These are phyloP conservation scores for Mesorhabditis spiculigera DNA, from an alignment of 2,888 invertebrate genomes.

Conservation along the genomic window DNA sequence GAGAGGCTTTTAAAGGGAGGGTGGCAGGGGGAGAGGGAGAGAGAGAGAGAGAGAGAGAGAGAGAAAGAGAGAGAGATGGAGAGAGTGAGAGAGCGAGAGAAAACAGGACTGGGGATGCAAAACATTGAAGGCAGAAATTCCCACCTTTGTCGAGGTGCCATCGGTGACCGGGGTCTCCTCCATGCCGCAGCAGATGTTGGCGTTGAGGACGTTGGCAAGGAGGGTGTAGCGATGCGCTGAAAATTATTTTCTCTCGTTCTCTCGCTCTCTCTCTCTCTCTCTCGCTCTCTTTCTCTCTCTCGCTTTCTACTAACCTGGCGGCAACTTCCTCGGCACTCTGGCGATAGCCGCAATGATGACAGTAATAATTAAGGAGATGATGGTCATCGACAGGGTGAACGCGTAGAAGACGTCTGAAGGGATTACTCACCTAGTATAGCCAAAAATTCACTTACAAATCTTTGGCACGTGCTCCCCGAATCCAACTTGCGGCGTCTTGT, in stretches of 20 bases:
- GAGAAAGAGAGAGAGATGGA: neutral
- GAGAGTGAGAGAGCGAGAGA: neutral
- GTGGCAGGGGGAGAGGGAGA: neutral
- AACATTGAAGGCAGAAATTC: neutral
- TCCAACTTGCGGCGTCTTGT: constrained; percentile 47
- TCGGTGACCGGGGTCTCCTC: constrained; percentile 42
- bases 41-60: neutral
- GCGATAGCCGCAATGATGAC: constrained; percentile 45
- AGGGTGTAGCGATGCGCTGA: constrained; percentile 45
- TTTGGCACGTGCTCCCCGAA: constrained; percentile 46
- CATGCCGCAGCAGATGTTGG: constrained; percentile 44
- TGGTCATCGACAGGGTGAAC: constrained; percentile 46
- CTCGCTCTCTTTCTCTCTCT: no score
- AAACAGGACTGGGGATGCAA: neutral
- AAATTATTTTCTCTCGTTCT: neutral
- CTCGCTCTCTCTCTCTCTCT: no score
- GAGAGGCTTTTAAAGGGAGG: neutral
- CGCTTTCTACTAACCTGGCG: constrained; percentile 28
- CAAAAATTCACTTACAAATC: constrained; percentile 46
- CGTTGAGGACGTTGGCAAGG: constrained; percentile 43
- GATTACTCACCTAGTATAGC: no score
- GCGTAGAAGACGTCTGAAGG: constrained; percentile 54
- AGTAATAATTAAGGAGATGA: constrained; percentile 46
- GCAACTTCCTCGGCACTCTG: constrained; percentile 40
- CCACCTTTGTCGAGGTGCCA: constrained; percentile 42